Percentiles rank a stretch among this genome's conserved stretches.
These are phyloP conservation scores for Patiria miniata DNA, from an alignment of 35 echinoderm and acorn worm species.

Conservation along the genomic window DNA sequence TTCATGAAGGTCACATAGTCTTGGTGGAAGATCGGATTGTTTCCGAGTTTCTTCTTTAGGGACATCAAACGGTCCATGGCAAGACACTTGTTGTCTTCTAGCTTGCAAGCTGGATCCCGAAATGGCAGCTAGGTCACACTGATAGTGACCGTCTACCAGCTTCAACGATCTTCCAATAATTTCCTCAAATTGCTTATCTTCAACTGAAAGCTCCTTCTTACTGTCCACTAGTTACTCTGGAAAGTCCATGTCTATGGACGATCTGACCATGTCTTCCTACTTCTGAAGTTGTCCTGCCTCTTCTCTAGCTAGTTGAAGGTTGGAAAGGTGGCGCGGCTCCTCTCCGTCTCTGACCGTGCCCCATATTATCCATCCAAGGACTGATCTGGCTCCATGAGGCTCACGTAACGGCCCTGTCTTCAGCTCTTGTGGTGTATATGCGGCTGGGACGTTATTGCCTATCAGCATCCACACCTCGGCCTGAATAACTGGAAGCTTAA, in stretches of 20 bases:
- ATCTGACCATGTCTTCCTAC: neutral
- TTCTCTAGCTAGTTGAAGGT: neutral
- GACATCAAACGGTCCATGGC: constrained; percentile 37
- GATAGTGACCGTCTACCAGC: constrained; percentile 42
- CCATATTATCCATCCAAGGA: constrained; percentile 31
- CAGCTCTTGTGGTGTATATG: constrained; percentile 14
- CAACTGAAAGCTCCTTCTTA: constrained; percentile 51
- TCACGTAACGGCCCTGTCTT: constrained; percentile 4
- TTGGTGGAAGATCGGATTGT: neutral
- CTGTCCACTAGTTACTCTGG: constrained; percentile 44
- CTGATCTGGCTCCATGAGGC: constrained; percentile 29
- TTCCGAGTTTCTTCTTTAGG: neutral
- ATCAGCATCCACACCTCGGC: constrained; percentile 37
- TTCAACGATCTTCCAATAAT: constrained; percentile 32
- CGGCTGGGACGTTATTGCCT: constrained; percentile 27
- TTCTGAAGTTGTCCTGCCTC: constrained; percentile 9
- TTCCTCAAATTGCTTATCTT: constrained; percentile 57
- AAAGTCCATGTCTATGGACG: constrained; percentile 37
- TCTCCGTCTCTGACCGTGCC: neutral
- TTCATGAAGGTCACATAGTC: neutral
- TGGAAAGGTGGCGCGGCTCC: neutral
- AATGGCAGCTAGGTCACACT: constrained; percentile 49
- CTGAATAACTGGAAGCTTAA: constrained; percentile 22
- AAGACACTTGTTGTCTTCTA: constrained; percentile 32
- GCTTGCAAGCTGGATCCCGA: constrained; percentile 20